Evolutionary conservation across 2,888 invertebrate genomes (phyloP).

Genomic region (Ormyrus pomaceus): DNA sequence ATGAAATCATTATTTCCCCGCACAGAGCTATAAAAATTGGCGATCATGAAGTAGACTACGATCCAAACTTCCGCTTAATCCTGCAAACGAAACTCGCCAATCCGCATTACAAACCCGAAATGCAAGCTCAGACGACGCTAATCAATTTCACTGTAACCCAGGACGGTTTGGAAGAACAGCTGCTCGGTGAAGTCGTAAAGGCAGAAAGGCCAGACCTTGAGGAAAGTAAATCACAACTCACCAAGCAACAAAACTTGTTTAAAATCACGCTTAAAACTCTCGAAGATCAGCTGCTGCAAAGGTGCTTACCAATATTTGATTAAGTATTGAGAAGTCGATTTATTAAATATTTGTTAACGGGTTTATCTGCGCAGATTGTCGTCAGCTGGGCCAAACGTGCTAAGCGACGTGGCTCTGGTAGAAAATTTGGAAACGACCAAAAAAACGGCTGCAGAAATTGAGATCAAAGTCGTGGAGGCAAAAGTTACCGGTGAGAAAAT

Average conservation of each 20-base stretch:
- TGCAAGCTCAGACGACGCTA: conserved; percentile 96
- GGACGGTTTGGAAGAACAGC: conserved; percentile 95
- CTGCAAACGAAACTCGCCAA: conserved; percentile 96
- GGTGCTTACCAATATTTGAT: conserved; percentile 58
- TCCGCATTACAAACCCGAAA: conserved; percentile 97
- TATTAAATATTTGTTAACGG: not conserved
- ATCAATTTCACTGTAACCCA: conserved; percentile 97
- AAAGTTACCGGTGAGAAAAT: conserved; percentile 91
- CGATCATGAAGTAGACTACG: conserved; percentile 94
- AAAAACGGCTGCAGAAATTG: conserved; percentile 93
- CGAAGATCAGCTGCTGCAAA: conserved; percentile 92
- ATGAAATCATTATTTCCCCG: not conserved
- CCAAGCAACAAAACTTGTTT: conserved; percentile 95
- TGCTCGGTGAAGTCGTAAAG: conserved; percentile 95
- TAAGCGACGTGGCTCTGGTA: conserved; percentile 93
- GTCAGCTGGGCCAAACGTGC: conserved; percentile 93
- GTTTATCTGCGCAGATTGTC: conserved; percentile 80
- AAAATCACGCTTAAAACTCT: conserved; percentile 93
- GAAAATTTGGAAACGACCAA: conserved; percentile 96
- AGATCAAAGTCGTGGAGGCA: conserved; percentile 90
- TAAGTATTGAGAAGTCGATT: not conserved
- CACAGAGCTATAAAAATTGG: conserved; percentile 87
- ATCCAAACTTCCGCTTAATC: conserved; percentile 88
- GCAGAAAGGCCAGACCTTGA: conserved; percentile 95
- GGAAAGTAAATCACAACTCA: conserved; percentile 86